Conservation (phyloP, 1,140 invertebrate species). For the Apis dorsata region DNA sequence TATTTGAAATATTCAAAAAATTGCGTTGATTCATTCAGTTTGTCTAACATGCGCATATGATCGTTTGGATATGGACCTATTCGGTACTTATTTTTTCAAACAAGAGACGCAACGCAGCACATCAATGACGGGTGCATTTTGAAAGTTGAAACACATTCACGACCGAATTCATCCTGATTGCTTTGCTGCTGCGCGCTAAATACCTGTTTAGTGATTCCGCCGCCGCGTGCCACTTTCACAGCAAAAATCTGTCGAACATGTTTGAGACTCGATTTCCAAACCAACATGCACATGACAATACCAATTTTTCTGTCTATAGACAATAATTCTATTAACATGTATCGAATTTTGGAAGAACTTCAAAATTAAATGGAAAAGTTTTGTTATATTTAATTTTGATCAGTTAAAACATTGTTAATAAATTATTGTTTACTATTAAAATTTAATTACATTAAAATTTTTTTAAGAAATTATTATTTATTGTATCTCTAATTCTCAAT, state of each 20-base stretch:
- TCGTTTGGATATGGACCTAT: neutral
- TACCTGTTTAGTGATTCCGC: conserved; percentile 51
- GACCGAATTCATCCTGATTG: conserved; percentile 52
- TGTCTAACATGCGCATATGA: no score
- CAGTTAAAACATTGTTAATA: no score
- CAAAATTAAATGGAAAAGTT: neutral
- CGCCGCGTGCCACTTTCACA: conserved; percentile 47
- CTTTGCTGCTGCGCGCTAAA: conserved; percentile 40
- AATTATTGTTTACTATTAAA: no score
- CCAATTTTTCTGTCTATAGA: neutral
- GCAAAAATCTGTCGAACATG: conserved; percentile 50
- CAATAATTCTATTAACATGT: neutral
- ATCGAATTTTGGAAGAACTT: neutral
- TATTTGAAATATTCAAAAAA: no score
- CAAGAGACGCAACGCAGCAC: neutral
- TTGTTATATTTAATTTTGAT: no score
- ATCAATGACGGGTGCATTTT: conserved; percentile 38
- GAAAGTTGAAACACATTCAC: conserved; percentile 51
- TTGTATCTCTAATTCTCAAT: no score
- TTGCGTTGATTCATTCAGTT: neutral
- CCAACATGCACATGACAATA: conserved; percentile 26
- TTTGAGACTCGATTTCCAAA: conserved; percentile 30
- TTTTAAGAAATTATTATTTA: no score
- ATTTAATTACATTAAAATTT: no score
- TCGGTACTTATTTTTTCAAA: conserved; percentile 20